Evolutionary conservation across 2,113 vertebrate genomes (phyloP).

Genomic region (Oryctolagus cuniculus): DNA sequence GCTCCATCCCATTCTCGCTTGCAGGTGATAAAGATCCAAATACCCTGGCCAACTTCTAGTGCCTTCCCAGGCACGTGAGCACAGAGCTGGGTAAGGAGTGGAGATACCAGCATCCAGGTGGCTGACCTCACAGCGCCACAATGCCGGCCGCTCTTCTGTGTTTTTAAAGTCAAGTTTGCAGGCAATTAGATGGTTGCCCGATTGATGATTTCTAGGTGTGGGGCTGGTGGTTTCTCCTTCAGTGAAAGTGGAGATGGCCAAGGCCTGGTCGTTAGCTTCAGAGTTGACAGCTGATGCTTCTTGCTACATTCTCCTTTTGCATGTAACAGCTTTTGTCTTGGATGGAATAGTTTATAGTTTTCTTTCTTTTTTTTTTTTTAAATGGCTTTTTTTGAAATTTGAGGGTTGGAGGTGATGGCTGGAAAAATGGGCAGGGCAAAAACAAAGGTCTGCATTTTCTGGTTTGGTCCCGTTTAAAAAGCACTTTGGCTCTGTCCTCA

Average conservation of each 20-base stretch:
- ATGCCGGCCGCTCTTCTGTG: neutral
- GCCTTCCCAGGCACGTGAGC: too few species aligned
- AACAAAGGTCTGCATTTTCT: constrained; percentile 54
- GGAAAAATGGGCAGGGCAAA: constrained; percentile 49
- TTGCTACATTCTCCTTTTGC: neutral
- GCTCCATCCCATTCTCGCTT: too few species aligned
- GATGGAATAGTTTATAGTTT: constrained; percentile 53
- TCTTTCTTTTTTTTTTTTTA: neutral
- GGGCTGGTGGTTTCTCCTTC: constrained; percentile 1
- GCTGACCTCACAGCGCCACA: too few species aligned
- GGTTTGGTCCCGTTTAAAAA: constrained; percentile 55
- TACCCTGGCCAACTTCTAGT: too few species aligned
- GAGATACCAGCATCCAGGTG: too few species aligned
- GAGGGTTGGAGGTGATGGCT: constrained; percentile 64
- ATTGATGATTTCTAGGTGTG: neutral
- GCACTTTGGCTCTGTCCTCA: constrained; percentile 7
- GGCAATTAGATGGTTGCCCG: neutral
- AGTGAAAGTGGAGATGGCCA: neutral
- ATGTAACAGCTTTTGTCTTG: constrained; percentile 44
- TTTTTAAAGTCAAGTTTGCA: neutral
- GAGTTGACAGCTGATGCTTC: neutral
- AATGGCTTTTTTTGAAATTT: constrained; percentile 38
- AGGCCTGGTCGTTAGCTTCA: neutral
- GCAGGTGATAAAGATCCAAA: too few species aligned
- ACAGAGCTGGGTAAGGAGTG: too few species aligned